Evolutionary conservation across 2,113 vertebrate species (phyloP).

Genomic region (Pteropus alecto): DNA sequence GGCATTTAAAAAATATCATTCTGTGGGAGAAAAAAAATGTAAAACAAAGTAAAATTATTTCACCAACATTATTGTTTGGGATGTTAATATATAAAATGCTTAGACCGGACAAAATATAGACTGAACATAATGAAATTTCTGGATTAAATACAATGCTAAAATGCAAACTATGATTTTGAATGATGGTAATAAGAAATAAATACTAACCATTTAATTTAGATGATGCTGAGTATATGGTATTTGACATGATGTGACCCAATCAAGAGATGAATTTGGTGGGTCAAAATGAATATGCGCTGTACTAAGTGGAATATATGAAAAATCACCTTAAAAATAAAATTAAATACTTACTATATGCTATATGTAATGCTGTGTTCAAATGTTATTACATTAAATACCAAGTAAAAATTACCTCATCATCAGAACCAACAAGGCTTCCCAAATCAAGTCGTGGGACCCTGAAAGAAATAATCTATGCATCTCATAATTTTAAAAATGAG

Average conservation of each 20-base stretch:
- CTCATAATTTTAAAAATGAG: conserved; percentile 6
- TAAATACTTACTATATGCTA: not conserved
- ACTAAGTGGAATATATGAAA: conserved; percentile 48
- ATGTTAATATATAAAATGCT: not conserved
- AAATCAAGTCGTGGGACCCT: conserved; percentile 87
- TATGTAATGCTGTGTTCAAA: not conserved
- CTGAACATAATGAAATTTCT: not conserved
- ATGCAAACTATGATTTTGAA: not conserved
- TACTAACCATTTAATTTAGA: conserved; percentile 72
- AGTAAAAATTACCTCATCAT: conserved; percentile 84
- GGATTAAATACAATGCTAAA: not conserved
- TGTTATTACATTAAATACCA: not conserved
- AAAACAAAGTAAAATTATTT: conserved; percentile 28
- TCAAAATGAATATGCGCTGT: conserved; percentile 48
- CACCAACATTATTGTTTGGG: not conserved
- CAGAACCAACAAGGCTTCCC: conserved; percentile 81
- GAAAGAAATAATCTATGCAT: conserved; percentile 64
- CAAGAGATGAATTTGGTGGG: conserved; percentile 61
- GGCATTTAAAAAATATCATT: not conserved
- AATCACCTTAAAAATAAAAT: conserved; percentile 75
- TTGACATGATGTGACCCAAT: conserved; percentile 56
- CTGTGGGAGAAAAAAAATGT: not conserved
- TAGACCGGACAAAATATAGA: not conserved
- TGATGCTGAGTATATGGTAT: conserved; percentile 54
- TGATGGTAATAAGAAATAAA: conserved; percentile 10